Evolutionary conservation across 2,113 vertebrate genomes (phyloP), one percentile per base, ranked within the genome.

Genomic region (Vidua chalybeata): DNA sequence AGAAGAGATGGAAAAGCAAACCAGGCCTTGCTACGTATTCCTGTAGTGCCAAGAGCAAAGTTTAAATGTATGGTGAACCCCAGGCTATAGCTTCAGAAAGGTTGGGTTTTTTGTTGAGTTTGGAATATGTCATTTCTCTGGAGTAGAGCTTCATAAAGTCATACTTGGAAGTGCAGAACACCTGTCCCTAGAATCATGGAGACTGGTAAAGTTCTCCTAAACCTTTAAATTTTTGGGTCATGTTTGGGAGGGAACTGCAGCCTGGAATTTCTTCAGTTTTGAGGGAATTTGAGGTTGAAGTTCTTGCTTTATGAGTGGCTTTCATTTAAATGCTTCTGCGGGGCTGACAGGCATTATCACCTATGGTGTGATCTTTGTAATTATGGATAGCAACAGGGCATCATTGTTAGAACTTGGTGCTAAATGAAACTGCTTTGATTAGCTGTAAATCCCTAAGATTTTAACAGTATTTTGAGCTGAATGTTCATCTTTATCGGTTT

Each of bases 401-500:
- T 83, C 78, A 11, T 84, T 94, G 91, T 85, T 92, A 92, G 87
- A 58, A 75, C 52, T 91, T 74, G 30, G 41, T 91, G 86, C 79
- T 90, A 90, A 84, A 86, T 72, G 54, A 78, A 75, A 59, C 51
- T 66, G 58, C 76, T 94, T 90, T 96, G 89, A 94, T 96, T 94
- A 95, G 92, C 64, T 90, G 49, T 69, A 88, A 93, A 90, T 86
- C 75, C 2, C 13, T 49, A 37, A 76, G 89, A 84, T 93, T 89
- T 68, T 79, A 84, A 63, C 59, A 84, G 62, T 45, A 78, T 93
- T 97, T 84, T 11, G 10, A 93, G 80, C 62, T 76, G 88, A 78
- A 83, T 89, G 89, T 93, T 89, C 51, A 21, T 96, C 83, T 94
- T 93, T 94, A 92, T 95, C 82, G 46, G 84, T 89, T 72, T 78